These are phyloP conservation scores for Percopsis omiscomaycus DNA, from an alignment of 2,797 vertebrate species.

Conservation along the genomic window DNA sequence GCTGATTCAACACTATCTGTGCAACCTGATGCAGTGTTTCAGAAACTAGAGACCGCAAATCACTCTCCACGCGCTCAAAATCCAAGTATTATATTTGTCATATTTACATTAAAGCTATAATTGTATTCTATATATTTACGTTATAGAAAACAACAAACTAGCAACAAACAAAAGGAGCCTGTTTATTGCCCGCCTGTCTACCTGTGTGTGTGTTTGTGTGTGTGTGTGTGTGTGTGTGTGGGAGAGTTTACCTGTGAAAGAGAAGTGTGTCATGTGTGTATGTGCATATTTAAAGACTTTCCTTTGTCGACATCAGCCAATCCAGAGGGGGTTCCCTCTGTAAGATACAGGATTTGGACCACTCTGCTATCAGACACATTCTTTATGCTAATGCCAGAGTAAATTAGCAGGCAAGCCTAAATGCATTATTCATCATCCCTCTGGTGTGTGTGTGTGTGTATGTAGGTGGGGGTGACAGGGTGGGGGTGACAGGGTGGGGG, in stretches of 20 bases:
- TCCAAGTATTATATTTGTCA: background rate
- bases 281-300: conserved; percentile 11
- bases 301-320: no score
- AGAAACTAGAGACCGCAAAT: no score
- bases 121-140: background rate
- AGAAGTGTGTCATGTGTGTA: conserved; percentile 1
- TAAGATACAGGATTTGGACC: conserved; percentile 18
- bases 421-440: conserved; percentile 57
- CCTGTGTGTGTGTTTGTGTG: background rate
- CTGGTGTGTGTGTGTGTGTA: conserved; percentile 20
- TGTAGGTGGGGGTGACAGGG: conserved; percentile 7
- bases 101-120: conserved; percentile 1
- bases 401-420: conserved; percentile 39
- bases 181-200: background rate
- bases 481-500: background rate
- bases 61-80: no score
- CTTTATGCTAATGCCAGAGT: conserved; percentile 55
- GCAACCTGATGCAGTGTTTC: no score
- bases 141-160: background rate
- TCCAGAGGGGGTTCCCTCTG: conserved; percentile 11
- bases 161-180: background rate
- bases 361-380: conserved; percentile 36
- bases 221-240: no score
- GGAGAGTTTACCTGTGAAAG: background rate
- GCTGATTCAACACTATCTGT: no score